Conservation (phyloP, 2,113 vertebrate species). For the Pygoscelis antarcticus region DNA sequence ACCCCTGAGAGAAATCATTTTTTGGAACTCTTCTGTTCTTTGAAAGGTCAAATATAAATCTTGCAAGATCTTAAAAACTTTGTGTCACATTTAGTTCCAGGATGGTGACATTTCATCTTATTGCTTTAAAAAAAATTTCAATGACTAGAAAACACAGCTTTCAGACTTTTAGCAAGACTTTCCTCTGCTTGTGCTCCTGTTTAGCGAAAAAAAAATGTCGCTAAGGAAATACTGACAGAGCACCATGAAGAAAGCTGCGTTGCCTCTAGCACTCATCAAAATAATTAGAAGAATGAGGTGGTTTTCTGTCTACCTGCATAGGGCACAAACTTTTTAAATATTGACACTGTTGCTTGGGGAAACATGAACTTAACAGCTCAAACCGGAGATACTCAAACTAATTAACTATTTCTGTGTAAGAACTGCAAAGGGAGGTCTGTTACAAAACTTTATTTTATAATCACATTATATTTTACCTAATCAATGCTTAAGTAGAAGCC, state of each 20-base stretch:
- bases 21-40: background rate
- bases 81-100: background rate
- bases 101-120: background rate
- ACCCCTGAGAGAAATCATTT: background rate
- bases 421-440: background rate
- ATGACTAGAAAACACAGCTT: background rate
- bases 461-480: background rate
- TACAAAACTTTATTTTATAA: background rate
- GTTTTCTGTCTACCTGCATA: background rate
- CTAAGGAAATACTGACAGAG: conserved; percentile 20
- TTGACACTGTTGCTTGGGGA: background rate
- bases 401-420: background rate
- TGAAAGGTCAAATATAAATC: background rate
- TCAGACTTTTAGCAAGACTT: conserved; percentile 15
- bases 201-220: background rate
- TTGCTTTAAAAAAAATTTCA: background rate
- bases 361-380: background rate
- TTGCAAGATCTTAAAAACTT: background rate
- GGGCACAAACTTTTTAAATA: background rate
- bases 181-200: background rate
- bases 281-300: background rate
- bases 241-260: background rate
- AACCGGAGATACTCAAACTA: background rate
- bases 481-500: background rate
- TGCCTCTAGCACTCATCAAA: conserved; percentile 32